Conservation (phyloP, 2,797 vertebrate species). For the Pogonophryne albipinna region DNA sequence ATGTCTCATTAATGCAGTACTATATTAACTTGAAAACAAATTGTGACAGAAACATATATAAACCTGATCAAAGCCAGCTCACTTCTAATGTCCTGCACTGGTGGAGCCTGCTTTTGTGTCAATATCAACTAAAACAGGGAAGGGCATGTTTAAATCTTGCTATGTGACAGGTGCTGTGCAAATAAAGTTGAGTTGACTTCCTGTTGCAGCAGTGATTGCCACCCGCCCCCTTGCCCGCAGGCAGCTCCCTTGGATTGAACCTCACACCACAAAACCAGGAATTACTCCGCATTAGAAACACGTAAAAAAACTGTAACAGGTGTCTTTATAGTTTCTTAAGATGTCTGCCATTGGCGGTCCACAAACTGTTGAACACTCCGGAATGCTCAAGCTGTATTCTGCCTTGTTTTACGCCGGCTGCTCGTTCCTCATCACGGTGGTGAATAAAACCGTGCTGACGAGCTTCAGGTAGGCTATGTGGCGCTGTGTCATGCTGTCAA, state of each 20-base stretch:
- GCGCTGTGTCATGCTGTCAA: not conserved
- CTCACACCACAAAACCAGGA: too few species aligned
- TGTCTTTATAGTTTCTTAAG: not conserved
- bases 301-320: rapidly evolving
- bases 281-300: not conserved
- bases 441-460: slow-evolving; percentile 93
- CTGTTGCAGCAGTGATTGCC: too few species aligned
- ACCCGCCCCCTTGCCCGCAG: too few species aligned
- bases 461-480: slow-evolving; percentile 86
- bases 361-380: slow-evolving; percentile 39
- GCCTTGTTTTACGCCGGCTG: slow-evolving; percentile 89
- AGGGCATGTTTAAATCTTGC: not conserved
- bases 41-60: too few species aligned
- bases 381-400: slow-evolving; percentile 75
- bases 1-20: not conserved
- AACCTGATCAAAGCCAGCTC: not conserved
- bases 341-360: slow-evolving; percentile 43
- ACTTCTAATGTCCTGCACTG: not conserved
- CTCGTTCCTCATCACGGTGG: slow-evolving; percentile 90
- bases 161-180: too few species aligned
- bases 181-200: too few species aligned
- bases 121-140: not conserved
- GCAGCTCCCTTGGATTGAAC: too few species aligned
- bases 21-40: not conserved
- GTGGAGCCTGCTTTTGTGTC: not conserved